Conservation (phyloP, 1,140 invertebrate species). For the Cepaea nemoralis region DNA sequence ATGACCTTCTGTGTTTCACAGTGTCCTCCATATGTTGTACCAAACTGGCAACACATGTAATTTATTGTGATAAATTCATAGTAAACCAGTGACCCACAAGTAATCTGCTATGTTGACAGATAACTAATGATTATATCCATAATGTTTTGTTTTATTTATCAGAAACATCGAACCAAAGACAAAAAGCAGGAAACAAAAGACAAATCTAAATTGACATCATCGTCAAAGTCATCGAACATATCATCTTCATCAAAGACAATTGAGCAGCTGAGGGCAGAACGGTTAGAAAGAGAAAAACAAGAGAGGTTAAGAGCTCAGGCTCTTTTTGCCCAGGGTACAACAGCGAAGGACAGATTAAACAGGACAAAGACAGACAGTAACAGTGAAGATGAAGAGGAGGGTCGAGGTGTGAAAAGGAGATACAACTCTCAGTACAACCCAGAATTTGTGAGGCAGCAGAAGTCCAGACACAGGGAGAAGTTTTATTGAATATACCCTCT, state of each 20-base stretch:
- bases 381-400: conserved; percentile 78
- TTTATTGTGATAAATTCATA: too few species aligned
- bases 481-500: conserved; percentile 2
- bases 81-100: too few species aligned
- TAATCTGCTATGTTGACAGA: too few species aligned
- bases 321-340: conserved; percentile 78
- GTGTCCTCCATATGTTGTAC: too few species aligned
- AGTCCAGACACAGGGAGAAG: not conserved
- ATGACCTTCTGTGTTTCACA: too few species aligned
- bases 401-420: conserved; percentile 76
- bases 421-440: conserved; percentile 96
- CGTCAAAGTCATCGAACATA: not conserved
- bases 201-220: not conserved
- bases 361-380: conserved; percentile 68
- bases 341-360: conserved; percentile 70
- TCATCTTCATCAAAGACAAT: conserved; percentile 72
- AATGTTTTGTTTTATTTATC: not conserved
- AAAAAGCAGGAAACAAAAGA: not conserved
- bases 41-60: too few species aligned
- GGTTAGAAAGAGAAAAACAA: conserved; percentile 83
- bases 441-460: conserved; percentile 51
- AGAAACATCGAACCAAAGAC: conserved; percentile 28
- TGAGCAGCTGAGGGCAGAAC: conserved; percentile 82
- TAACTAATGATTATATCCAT: too few species aligned
- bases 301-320: conserved; percentile 82